These are phyloP conservation scores for Corynorhinus townsendii DNA, from an alignment of 2,113 vertebrate genomes.

Conservation along the genomic window DNA sequence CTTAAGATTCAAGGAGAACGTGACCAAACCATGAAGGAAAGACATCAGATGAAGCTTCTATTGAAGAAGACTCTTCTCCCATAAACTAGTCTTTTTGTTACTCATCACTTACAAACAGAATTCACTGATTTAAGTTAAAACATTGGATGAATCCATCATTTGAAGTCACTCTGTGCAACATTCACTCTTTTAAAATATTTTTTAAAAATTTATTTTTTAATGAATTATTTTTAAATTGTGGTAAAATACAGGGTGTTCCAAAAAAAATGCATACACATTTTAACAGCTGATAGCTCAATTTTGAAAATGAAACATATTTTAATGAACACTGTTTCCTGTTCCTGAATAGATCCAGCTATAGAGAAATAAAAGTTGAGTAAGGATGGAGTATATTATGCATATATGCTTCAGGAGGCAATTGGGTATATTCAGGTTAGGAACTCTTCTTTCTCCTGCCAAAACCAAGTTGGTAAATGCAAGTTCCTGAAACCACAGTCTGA, in stretches of 20 bases:
- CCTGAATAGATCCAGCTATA: background rate
- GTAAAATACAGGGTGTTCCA: background rate
- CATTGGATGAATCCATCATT: background rate
- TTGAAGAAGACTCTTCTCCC: background rate
- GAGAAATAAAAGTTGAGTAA: background rate
- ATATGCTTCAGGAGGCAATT: background rate
- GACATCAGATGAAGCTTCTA: background rate
- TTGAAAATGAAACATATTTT: too few species aligned
- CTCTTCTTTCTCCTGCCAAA: conserved; percentile 31
- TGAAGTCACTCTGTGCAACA: background rate
- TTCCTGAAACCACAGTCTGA: conserved; percentile 31
- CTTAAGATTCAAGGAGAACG: background rate
- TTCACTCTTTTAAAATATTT: background rate
- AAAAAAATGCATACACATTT: too few species aligned
- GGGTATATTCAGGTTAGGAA: background rate
- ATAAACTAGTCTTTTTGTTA: background rate
- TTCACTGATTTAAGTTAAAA: background rate
- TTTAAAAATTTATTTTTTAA: background rate
- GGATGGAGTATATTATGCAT: background rate
- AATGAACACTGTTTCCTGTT: background rate
- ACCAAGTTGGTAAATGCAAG: conserved; percentile 25
- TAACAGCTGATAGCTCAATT: too few species aligned
- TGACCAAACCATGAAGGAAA: background rate
- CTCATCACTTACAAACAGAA: background rate
- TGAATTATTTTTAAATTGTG: background rate